Base-by-base conservation (phyloP, 2,888 invertebrate species). In the Carpatolechia fugitivella region DNA sequence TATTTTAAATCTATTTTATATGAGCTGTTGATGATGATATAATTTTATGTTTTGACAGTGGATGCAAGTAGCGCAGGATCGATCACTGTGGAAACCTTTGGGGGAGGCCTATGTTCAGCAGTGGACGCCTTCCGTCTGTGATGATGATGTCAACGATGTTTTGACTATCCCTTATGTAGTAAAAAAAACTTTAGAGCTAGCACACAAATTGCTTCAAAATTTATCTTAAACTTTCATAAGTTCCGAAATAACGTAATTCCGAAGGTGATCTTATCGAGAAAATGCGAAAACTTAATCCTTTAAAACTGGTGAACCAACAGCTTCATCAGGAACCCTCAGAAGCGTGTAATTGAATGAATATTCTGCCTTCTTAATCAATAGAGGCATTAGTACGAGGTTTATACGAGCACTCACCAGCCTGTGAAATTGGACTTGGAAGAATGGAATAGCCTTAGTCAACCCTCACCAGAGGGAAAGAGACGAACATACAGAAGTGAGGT, bases 361-460 rank as follows among this genome's bases (percentile, higher is more conserved):
- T 88, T 88, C 88, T 87, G 79, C 77, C 79, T 78, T 85, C 87
- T 87, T 89, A 88, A 89, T 89, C 88, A 89, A 89, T 89, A 84
- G 81, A 74, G 75, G 83, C 76, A 86, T 87, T 88, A 87, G 83
- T 70, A 65, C 71, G 76, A 77, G 78, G 79, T 76, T 80, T 81
- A 78, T 76, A 74, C 81, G 80, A 76, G 80, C 78, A 80, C 68
- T 73, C 85, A 87, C 71, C 84, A 78, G 85, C 78, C 85, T 87
- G 87, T 88, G 86, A 88, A 89, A 89, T 89, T 89, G 85, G 85
- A 85, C 85, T 83, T 73, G 76, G 78, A 78, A 65, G 82, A 84
- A 58, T 67, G 66, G 68, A 82, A 85, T 31, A 52, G 69, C 54
- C 41, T 58, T 66, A 82, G 63, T 13, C 13, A 53, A 24, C 41